Evolutionary conservation across 2,888 invertebrate species (phyloP), one percentile per base, ranked within the genome.

Genomic region (Arctia plantaginis): DNA sequence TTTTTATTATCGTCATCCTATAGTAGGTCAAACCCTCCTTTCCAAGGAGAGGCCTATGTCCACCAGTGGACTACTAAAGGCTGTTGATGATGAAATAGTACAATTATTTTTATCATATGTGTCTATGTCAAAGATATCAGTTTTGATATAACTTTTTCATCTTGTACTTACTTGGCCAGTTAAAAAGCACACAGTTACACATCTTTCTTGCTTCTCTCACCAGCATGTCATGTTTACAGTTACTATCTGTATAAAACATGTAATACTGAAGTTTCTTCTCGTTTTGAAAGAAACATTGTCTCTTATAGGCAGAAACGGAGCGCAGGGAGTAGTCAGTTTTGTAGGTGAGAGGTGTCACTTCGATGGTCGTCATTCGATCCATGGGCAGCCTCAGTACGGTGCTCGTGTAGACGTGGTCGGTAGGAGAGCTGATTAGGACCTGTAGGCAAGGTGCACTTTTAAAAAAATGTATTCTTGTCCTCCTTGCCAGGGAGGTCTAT

Each of bases 221-320:
- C 82, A 96, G 88, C 74, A 96, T 90, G 77, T 96, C 96, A 74
- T 95, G 91, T 78, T 96, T 94, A 80, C 96, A 96, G 77, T 96
- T 96, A 47, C 93, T 93, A 75, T 96, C 96, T 0, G 96, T 96
- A 80, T 96, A 96, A 44, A 93, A 95, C 77, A 92, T 88, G 68
- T 92, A 96, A 73, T 92, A 92, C 27, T 92, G 88, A 39, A 96
- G 80, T 35, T 87, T 88, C 71, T 91, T 90, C 77, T 96, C 96
- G 47, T 91, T 91, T 77, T 95, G 94, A 80, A 95, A 95, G 90
- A 90, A 94, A 81, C 96, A 96, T 71, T 94, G 93, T 23, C 96
- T 87, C 67, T 90, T 88, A 18, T 91, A 90, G 0, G 95, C 93
- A 0, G 89, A 79, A 8, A 95, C 80, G 0, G 87, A 76, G 27